Conservation (phyloP, 2,888 invertebrate genomes). For the Serrognathus titanus region DNA sequence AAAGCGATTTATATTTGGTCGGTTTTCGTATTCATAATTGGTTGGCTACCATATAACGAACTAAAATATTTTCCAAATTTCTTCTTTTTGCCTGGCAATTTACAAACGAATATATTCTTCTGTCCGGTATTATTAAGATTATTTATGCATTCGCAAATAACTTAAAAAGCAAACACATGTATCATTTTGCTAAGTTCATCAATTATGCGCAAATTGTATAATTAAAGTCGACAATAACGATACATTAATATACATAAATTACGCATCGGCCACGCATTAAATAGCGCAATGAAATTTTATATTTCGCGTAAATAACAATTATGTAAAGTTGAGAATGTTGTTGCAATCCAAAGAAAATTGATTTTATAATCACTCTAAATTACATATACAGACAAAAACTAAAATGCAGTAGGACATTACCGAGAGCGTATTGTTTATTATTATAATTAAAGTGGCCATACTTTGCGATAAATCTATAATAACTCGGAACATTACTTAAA, state of each 20-base stretch:
- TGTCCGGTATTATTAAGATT: neutral
- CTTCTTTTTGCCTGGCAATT: neutral
- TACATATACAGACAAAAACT: no score
- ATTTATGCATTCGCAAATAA: neutral
- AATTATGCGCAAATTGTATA: neutral
- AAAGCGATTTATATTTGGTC: conserved; percentile 29
- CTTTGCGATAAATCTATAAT: no score
- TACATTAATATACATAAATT: neutral
- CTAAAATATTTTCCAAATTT: conserved; percentile 10
- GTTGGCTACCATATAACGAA: conserved; percentile 20
- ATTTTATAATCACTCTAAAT: no score
- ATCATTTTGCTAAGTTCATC: neutral
- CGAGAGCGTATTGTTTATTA: no score
- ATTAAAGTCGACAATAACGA: neutral
- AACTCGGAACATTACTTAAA: no score
- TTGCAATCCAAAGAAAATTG: no score
- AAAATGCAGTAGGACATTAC: no score
- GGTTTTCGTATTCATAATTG: conserved; percentile 39
- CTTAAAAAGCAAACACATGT: neutral
- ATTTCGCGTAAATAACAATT: no score
- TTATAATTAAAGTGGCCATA: no score
- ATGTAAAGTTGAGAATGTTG: no score
- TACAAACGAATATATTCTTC: no score
- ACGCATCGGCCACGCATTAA: neutral
- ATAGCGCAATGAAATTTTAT: no score